These are phyloP conservation scores for Cyphomyrmex costatus DNA, from an alignment of 1,140 invertebrate species.

Conservation along the genomic window DNA sequence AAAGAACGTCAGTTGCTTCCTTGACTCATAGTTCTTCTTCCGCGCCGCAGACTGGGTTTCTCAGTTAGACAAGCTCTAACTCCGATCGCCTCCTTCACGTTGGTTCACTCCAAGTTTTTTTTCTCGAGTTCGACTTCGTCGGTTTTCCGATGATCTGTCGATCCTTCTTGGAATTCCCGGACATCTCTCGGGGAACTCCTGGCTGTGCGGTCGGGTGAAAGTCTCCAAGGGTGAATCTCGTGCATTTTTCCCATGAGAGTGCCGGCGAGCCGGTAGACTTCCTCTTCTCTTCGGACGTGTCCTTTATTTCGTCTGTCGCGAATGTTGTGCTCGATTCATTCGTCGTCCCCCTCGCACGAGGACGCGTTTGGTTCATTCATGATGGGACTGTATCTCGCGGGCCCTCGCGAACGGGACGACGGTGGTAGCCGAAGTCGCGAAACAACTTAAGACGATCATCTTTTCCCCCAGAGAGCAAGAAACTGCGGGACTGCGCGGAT, in stretches of 20 bases:
- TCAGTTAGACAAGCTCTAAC: not conserved
- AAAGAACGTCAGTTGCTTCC: not conserved
- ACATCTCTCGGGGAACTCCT: not conserved
- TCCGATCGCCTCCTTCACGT: not conserved
- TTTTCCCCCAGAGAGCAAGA: not conserved
- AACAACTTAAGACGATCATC: conserved; percentile 70
- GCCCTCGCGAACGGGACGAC: conserved; percentile 60
- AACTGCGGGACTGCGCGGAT: not conserved
- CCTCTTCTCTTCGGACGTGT: not conserved
- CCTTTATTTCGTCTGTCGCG: not conserved
- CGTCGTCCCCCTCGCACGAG: conserved; percentile 57
- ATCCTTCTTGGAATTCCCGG: not conserved
- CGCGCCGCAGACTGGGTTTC: not conserved
- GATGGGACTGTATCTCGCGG: conserved; percentile 50
- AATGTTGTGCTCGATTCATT: conserved; percentile 42
- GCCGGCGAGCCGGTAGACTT: conserved; percentile 39
- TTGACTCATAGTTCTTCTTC: not conserved
- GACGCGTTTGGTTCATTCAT: conserved; percentile 29
- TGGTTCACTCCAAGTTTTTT: not conserved
- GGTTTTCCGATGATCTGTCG: not conserved
- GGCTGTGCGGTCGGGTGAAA: not conserved
- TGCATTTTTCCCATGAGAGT: conserved; percentile 13
- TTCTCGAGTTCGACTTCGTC: not conserved
- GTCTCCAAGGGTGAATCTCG: conserved; percentile 1
- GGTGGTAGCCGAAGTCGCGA: conserved; percentile 68